phyloP scores from a whole-genome alignment of 2,113 vertebrate genomes.

The Syngnathus floridae region DNA sequence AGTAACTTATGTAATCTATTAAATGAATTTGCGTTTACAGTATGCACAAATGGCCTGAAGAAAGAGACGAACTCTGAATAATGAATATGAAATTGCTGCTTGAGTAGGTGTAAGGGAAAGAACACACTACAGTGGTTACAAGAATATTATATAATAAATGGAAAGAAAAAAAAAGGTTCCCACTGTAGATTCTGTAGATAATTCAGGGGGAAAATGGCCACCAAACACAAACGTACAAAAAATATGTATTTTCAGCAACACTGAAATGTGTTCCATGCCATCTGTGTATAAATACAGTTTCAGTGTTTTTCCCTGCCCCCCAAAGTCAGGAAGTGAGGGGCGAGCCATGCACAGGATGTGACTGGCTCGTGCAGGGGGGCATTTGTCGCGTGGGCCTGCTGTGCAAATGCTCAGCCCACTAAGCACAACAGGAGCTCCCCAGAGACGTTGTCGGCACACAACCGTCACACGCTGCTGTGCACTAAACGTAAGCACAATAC shows the following conservation, averaged over 20 bases:
- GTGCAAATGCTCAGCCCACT: slow-evolving; percentile 37
- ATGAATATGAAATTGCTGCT: neutral
- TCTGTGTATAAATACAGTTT: neutral
- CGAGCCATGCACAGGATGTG: slow-evolving; percentile 48
- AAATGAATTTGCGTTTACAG: neutral
- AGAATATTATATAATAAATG: too few species aligned
- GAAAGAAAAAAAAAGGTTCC: too few species aligned
- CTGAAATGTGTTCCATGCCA: neutral
- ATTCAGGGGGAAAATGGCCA: too few species aligned
- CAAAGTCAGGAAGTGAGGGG: slow-evolving; percentile 40
- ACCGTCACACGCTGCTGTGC: neutral
- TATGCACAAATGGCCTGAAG: neutral
- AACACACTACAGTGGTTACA: neutral
- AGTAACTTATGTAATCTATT: too few species aligned
- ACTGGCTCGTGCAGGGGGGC: slow-evolving; percentile 18
- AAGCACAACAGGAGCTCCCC: slow-evolving; percentile 33
- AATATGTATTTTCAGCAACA: too few species aligned
- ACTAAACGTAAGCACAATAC: neutral
- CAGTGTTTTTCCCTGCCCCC: neutral
- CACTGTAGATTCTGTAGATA: too few species aligned
- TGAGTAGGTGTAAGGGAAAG: neutral
- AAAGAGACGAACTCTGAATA: neutral
- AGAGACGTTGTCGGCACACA: slow-evolving; percentile 7
- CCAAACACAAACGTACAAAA: too few species aligned
- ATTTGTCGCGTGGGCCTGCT: slow-evolving; percentile 45